Evolutionary conservation across 2,888 invertebrate species (phyloP).

Genomic region (Microplitis manilae): DNA sequence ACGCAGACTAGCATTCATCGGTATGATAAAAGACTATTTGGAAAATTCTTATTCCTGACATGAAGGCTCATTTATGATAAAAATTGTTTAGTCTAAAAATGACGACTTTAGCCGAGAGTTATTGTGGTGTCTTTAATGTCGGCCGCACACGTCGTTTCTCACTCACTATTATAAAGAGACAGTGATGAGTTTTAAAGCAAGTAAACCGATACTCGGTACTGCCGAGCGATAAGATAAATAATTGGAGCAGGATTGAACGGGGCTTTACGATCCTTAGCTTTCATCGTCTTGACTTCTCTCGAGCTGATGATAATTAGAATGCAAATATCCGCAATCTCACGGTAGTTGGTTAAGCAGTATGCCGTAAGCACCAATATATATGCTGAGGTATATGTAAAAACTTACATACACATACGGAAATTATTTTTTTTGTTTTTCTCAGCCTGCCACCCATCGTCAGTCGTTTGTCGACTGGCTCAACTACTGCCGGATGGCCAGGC

Average conservation of each 20-base stretch:
- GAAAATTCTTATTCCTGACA: too few species aligned
- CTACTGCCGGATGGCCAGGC: conserved; percentile 47
- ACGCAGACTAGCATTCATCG: conserved; percentile 22
- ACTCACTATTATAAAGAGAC: conserved; percentile 22
- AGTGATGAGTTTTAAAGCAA: conserved; percentile 8
- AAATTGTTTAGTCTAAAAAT: not conserved
- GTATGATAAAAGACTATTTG: conserved; percentile 1
- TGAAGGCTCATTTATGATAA: not conserved
- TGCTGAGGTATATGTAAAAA: not conserved
- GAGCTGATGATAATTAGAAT: conserved; percentile 56
- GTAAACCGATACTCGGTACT: conserved; percentile 31
- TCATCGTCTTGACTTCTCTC: conserved; percentile 16
- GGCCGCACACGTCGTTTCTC: not conserved
- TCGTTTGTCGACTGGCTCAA: conserved; percentile 18
- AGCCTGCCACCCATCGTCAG: conserved; percentile 35
- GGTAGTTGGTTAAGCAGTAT: not conserved
- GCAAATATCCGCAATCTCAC: conserved; percentile 50
- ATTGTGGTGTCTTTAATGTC: not conserved
- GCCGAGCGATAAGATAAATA: conserved; percentile 31
- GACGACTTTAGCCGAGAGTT: not conserved
- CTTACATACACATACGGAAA: conserved; percentile 1
- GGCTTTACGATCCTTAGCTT: conserved; percentile 44
- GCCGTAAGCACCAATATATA: too few species aligned
- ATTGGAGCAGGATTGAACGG: conserved; percentile 24
- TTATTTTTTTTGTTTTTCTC: conserved; percentile 16